These are phyloP conservation scores for Coremacera marginata DNA, from an alignment of 2,888 invertebrate species.

Conservation along the genomic window DNA sequence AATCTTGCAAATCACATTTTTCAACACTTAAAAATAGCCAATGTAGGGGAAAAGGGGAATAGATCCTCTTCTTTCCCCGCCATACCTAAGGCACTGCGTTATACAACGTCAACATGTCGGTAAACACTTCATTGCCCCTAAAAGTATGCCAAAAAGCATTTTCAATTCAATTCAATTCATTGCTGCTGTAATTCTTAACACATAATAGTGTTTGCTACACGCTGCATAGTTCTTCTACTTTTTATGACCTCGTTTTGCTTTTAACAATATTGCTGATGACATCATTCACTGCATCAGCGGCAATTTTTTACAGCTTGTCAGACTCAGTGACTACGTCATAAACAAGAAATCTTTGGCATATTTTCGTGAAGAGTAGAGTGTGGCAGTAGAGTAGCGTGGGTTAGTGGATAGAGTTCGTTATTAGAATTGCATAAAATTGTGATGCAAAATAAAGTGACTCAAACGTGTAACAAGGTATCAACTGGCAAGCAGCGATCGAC, in stretches of 20 bases:
- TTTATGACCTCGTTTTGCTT: constrained; percentile 25
- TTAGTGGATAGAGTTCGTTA: background rate
- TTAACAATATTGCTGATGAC: constrained; percentile 18
- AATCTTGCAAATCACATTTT: too few species aligned
- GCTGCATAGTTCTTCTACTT: background rate
- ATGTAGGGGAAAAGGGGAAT: too few species aligned
- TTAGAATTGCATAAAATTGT: background rate
- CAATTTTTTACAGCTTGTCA: constrained; percentile 7
- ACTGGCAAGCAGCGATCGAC: background rate
- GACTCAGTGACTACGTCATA: constrained; percentile 20
- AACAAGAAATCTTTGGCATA: background rate
- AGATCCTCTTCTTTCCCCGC: too few species aligned
- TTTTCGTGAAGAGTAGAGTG: background rate
- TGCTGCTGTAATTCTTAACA: background rate
- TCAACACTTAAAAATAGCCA: too few species aligned
- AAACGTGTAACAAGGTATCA: background rate
- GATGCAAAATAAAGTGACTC: background rate
- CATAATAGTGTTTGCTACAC: background rate
- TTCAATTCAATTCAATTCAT: background rate
- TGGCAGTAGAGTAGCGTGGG: background rate
- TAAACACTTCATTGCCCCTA: background rate
- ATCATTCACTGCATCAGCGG: constrained; percentile 24
- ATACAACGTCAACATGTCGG: too few species aligned
- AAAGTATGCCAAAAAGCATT: background rate
- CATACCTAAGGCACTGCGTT: too few species aligned